Base-by-base conservation (phyloP, 2,888 invertebrate species). In the Polyommatus icarus region DNA sequence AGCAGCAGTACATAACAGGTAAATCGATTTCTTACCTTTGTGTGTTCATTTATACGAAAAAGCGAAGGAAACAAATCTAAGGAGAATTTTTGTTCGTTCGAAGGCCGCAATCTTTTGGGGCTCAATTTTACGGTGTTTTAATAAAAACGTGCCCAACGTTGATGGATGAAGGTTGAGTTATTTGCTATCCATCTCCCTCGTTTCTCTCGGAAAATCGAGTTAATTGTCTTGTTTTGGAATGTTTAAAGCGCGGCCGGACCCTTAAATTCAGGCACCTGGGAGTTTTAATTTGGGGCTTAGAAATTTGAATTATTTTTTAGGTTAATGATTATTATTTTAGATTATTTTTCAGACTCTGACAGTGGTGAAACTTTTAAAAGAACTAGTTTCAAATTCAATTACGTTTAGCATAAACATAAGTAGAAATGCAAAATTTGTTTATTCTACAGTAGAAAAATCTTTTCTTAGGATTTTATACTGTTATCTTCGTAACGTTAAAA, bases 111-210 rank as follows among this genome's bases (percentile, higher is more conserved):
- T 75, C 54, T 75, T 75, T 75, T 54, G 3, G 50, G 54, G 46
- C 54, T 15, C 75, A 75, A 75, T 54, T 75, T 75, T 75, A 50
- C 50, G 50, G 73, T 2, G 73, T 20, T 73, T 72, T 72, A 40
- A 72, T 72, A 40, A 36, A 61, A 40, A 72, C 72, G 36, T 72
- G 20, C 32, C 73, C 40, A 46, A 46, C 73, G 20, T 73, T 73
- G 73, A 73, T 73, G 73, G 75, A 50, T 75, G 75, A 50, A 73
- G 50, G 54, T 75, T 75, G 50, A 75, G 75, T 75, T 75, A 54
- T 75, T 75, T 54, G 24, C 75, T 50, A 75, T 75, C 24, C 75
- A 29, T 75, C 75, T 54, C 75, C 0, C 75, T 40, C 8, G 2
- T 40, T 75, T 24, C 50, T 20, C 15, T 2, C 54, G 73, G 29